These are phyloP conservation scores for Alcedo atthis DNA, from an alignment of 2,797 vertebrate genomes.

Conservation along the genomic window DNA sequence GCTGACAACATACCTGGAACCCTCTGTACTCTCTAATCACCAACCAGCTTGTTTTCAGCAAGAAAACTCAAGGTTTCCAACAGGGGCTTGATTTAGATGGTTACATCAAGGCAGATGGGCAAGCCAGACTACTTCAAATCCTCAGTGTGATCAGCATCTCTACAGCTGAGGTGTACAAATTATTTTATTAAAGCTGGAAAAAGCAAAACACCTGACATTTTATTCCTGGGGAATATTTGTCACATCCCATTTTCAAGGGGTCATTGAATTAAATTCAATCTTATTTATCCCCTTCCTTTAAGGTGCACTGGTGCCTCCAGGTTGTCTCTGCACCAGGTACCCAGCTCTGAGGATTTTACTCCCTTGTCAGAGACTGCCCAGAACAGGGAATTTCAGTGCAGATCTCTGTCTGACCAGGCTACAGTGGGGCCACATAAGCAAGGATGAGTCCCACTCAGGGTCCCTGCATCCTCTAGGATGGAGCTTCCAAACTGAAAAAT, in stretches of 20 bases:
- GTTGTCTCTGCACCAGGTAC: fast-evolving
- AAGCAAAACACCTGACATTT: background rate
- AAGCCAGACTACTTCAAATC: background rate
- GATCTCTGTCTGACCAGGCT: background rate
- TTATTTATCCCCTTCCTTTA: background rate
- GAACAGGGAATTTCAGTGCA: background rate
- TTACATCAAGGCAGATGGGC: background rate
- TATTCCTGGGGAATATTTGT: background rate
- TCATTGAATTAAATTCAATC: background rate
- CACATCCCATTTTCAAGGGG: background rate
- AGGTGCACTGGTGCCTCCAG: background rate
- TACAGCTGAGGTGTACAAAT: background rate
- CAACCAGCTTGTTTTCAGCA: background rate
- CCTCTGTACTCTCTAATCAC: background rate
- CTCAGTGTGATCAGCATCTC: background rate
- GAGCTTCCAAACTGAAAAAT: background rate
- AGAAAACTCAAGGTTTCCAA: background rate
- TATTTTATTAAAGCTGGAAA: background rate
- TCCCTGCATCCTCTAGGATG: background rate
- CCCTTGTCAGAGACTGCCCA: background rate
- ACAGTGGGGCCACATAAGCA: background rate
- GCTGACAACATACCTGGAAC: background rate
- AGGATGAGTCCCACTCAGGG: background rate
- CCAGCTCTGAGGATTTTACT: background rate
- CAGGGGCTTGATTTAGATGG: background rate